phyloP scores from a whole-genome alignment of 2,888 invertebrate genomes.

The Calephelis perditalis region DNA sequence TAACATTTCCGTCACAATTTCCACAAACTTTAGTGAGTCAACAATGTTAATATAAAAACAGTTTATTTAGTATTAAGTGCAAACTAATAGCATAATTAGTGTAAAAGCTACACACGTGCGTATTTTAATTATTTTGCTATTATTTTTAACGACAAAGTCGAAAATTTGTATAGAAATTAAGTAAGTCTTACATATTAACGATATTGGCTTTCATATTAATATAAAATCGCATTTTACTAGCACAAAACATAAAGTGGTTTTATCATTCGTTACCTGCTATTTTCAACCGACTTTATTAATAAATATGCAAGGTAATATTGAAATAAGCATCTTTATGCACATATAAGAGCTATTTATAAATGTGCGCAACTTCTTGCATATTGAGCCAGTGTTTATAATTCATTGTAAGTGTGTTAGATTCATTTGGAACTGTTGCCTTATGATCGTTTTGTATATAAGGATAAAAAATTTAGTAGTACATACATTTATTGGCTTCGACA shows the following conservation, averaged over 20 bases:
- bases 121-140: slow-evolving; percentile 12
- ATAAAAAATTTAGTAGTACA: slow-evolving; percentile 67
- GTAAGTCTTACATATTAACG: neutral
- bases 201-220: neutral
- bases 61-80: slow-evolving; percentile 7
- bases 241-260: neutral
- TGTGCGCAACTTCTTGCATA: slow-evolving; percentile 13
- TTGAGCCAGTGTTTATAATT: slow-evolving; percentile 14
- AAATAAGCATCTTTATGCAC: slow-evolving; percentile 9
- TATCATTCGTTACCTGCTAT: neutral
- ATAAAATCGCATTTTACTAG: neutral
- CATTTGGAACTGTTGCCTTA: slow-evolving; percentile 74
- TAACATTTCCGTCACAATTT: too few relatives aligned
- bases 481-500: slow-evolving; percentile 73
- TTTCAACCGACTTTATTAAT: neutral
- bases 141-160: slow-evolving; percentile 10
- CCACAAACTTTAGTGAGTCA: neutral
- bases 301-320: neutral
- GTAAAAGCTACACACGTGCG: slow-evolving; percentile 11
- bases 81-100: slow-evolving; percentile 11
- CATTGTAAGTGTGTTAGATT: slow-evolving; percentile 43
- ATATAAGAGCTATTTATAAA: slow-evolving; percentile 13
- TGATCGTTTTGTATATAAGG: slow-evolving; percentile 74
- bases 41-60: neutral
- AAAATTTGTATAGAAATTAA: slow-evolving; percentile 8